Conservation (phyloP, 2,113 vertebrate species). For the Ginglymostoma cirratum region DNA sequence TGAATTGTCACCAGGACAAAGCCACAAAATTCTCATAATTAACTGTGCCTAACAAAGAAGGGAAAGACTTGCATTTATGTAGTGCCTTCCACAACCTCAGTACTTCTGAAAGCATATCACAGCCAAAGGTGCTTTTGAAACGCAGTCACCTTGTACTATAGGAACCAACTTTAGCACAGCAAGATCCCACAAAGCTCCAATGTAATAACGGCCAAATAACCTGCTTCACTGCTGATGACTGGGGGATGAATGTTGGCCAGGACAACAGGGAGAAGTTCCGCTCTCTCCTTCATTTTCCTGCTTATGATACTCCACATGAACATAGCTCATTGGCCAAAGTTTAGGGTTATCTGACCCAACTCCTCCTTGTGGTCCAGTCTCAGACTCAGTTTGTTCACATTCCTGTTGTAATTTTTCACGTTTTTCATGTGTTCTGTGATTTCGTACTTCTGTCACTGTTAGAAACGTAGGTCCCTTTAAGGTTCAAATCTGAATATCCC, state of each 20-base stretch:
- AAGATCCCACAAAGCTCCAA: neutral
- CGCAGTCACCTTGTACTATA: neutral
- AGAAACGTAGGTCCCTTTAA: no score
- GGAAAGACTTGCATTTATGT: neutral
- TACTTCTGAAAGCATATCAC: neutral
- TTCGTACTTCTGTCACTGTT: no score
- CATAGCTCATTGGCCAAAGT: no score
- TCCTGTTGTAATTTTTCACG: no score
- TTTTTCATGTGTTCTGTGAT: no score
- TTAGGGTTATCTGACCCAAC: no score
- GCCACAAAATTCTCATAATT: no score
- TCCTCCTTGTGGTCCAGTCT: no score
- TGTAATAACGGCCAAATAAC: neutral
- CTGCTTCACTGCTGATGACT: neutral
- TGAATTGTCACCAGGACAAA: no score
- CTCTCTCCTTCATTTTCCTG: no score
- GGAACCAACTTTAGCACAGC: neutral
- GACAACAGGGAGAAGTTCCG: neutral
- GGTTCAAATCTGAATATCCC: no score
- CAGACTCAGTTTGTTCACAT: no score
- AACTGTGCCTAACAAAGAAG: neutral
- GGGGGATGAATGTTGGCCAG: neutral
- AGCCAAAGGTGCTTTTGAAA: neutral
- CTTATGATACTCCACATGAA: neutral
- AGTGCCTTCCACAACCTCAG: neutral